Evolutionary conservation across 1,140 invertebrate species (phyloP).

Genomic region (Sarcophaga bullata): DNA sequence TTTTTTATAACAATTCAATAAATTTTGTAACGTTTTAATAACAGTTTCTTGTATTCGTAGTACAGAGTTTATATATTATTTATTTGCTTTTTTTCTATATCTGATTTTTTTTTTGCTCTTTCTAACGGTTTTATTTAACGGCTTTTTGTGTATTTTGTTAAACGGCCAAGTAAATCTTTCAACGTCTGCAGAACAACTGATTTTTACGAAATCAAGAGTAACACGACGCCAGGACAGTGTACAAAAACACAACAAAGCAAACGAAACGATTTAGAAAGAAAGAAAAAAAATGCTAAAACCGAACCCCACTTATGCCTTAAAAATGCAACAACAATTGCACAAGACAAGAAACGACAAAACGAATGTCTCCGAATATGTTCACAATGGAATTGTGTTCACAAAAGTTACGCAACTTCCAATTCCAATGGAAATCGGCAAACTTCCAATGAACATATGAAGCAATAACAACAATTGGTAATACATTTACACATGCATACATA

Average conservation of each 20-base stretch:
- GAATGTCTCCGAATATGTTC: neutral
- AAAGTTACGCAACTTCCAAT: conserved; percentile 38
- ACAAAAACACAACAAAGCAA: neutral
- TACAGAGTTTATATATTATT: too few species aligned
- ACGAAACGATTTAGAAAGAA: neutral
- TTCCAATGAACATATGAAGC: conserved; percentile 6
- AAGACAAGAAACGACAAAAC: neutral
- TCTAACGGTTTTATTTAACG: neutral
- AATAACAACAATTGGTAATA: too few species aligned
- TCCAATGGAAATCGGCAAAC: conserved; percentile 38
- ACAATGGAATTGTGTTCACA: neutral
- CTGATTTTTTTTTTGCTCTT: neutral
- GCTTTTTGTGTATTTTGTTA: neutral
- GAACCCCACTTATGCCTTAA: neutral
- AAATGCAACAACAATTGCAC: neutral
- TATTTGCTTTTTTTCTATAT: neutral
- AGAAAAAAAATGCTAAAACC: neutral
- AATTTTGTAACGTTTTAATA: too few species aligned
- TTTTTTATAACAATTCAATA: too few species aligned
- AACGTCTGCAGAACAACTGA: conserved; percentile 34
- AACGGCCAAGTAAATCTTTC: conserved; percentile 22
- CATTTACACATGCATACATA: too few species aligned
- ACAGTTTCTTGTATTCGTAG: too few species aligned
- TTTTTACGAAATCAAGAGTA: neutral
- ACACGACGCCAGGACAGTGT: conserved; percentile 7